Evolutionary conservation across 2,113 vertebrate species (phyloP).

Genomic region (Ammodramus savannarum): DNA sequence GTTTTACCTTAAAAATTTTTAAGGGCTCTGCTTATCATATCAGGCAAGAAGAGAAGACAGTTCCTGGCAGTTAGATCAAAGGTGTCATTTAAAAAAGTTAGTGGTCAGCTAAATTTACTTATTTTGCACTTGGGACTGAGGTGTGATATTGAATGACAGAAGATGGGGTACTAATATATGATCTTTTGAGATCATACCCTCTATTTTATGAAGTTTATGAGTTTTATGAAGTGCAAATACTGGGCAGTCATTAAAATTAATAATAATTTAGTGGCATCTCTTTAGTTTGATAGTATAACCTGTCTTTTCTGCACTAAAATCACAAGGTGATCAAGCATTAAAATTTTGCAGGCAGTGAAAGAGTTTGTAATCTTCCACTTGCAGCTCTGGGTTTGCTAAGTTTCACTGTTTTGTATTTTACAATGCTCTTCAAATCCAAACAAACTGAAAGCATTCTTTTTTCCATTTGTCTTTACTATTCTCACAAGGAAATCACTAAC

Average conservation of each 20-base stretch:
- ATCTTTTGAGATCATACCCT: neutral
- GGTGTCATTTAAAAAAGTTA: neutral
- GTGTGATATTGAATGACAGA: neutral
- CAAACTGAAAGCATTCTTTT: neutral
- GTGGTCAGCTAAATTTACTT: neutral
- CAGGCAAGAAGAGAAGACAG: neutral
- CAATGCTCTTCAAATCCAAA: neutral
- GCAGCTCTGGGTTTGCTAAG: neutral
- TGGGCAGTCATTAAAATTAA: neutral
- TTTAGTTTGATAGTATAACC: neutral
- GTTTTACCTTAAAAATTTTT: neutral
- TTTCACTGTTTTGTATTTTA: neutral
- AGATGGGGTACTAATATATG: neutral
- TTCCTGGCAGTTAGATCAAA: neutral
- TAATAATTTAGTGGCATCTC: neutral
- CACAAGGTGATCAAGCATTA: neutral
- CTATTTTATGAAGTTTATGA: neutral
- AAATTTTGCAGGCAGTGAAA: neutral
- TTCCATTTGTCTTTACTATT: neutral
- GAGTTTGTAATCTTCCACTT: neutral
- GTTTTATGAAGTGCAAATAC: neutral
- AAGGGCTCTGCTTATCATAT: neutral
- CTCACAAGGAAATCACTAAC: slow-evolving; percentile 12
- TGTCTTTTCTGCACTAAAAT: neutral
- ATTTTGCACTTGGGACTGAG: neutral